Conservation (phyloP, 2,888 invertebrate species). For the Ophion obscuratus region DNA sequence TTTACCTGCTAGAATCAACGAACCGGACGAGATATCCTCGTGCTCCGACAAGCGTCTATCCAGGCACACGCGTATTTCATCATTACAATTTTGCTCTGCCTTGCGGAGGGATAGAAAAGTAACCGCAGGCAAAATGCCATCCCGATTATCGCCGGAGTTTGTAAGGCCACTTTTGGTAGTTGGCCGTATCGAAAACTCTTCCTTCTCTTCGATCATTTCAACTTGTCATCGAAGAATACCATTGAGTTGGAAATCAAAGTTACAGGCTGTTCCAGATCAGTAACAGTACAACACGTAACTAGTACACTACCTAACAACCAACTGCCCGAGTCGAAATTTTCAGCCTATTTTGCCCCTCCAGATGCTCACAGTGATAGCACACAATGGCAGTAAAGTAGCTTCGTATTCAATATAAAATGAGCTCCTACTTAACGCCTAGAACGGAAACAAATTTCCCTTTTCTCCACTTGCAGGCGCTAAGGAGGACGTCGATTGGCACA, state of each 20-base stretch:
- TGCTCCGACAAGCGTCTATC: constrained; percentile 43
- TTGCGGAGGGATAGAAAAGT: constrained; percentile 13
- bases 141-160: not conserved
- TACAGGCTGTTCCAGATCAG: constrained; percentile 35
- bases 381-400: too few species aligned
- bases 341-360: too few species aligned
- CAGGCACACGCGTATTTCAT: constrained; percentile 42
- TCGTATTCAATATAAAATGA: too few species aligned
- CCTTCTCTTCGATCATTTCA: constrained; percentile 12
- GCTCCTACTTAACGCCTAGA: too few species aligned
- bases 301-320: not conserved
- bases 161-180: not conserved
- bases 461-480: too few species aligned
- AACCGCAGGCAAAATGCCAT: too few species aligned
- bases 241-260: constrained; percentile 23
- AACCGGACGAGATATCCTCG: constrained; percentile 48
- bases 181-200: not conserved
- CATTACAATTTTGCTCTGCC: constrained; percentile 55
- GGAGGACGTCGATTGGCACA: too few species aligned
- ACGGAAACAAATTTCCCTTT: too few species aligned
- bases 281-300: constrained; percentile 20
- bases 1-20: constrained; percentile 68
- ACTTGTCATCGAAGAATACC: not conserved
- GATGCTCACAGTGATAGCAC: too few species aligned
- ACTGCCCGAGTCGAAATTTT: too few species aligned